Evolutionary conservation across 2,113 vertebrate genomes (phyloP).

Genomic region (Grammomys dolichurus): DNA sequence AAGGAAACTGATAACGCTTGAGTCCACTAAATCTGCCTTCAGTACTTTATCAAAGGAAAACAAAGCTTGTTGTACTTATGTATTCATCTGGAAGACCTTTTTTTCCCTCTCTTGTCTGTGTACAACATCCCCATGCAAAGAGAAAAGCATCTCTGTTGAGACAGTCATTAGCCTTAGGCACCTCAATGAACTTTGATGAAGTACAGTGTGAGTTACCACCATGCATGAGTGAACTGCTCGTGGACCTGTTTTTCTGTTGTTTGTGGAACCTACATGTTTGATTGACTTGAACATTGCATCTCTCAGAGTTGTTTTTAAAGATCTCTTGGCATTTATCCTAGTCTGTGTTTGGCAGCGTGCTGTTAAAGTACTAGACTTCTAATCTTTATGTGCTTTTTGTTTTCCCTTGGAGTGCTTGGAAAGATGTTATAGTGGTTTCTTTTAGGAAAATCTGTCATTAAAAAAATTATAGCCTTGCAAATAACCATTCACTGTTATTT

Average conservation of each 20-base stretch:
- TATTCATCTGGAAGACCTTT: constrained; percentile 67
- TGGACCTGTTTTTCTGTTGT: constrained; percentile 72
- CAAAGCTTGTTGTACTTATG: constrained; percentile 58
- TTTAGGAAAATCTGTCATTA: constrained; percentile 82
- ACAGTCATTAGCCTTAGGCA: not conserved
- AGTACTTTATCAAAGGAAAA: constrained; percentile 69
- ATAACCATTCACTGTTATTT: constrained; percentile 72
- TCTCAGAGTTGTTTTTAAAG: constrained; percentile 76
- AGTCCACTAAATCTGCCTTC: constrained; percentile 77
- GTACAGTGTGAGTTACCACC: constrained; percentile 57
- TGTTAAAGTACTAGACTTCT: constrained; percentile 80
- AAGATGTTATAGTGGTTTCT: constrained; percentile 79
- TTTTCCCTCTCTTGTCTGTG: constrained; percentile 23
- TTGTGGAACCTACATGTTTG: constrained; percentile 66
- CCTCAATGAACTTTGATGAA: constrained; percentile 61
- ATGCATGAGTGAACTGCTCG: constrained; percentile 66
- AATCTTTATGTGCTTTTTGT: constrained; percentile 76
- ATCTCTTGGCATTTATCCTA: constrained; percentile 73
- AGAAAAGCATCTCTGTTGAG: constrained; percentile 58
- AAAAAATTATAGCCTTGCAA: constrained; percentile 82
- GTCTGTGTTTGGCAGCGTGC: constrained; percentile 76
- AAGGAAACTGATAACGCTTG: constrained; percentile 72
- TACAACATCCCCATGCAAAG: constrained; percentile 56
- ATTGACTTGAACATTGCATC: constrained; percentile 75
- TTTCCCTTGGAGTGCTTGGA: constrained; percentile 76